Conservation (phyloP, 2,797 vertebrate genomes). For the Sphaeramia orbicularis region DNA sequence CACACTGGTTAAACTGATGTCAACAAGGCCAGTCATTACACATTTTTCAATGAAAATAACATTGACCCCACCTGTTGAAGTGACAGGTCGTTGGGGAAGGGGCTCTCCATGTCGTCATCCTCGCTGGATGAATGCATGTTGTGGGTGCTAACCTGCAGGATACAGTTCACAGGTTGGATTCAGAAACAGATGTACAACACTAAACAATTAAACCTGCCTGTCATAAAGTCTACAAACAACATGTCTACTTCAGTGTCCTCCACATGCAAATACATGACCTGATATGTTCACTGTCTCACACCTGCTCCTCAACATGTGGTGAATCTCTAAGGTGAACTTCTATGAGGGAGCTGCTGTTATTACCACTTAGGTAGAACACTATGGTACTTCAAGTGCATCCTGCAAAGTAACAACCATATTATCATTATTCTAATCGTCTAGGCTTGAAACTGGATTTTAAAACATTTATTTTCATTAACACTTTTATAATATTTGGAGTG, state of each 20-base stretch:
- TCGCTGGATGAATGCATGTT: conserved; percentile 98
- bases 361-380: too few species aligned
- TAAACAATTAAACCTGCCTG: too few species aligned
- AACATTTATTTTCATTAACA: too few species aligned
- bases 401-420: too few species aligned
- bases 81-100: conserved; percentile 94
- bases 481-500: too few species aligned
- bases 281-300: not conserved
- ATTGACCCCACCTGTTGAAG: conserved; percentile 91
- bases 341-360: too few species aligned
- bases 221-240: not conserved
- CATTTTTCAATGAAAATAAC: not conserved
- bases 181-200: not conserved
- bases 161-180: conserved; percentile 1
- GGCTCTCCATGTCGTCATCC: conserved; percentile 95
- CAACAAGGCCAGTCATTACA: not conserved
- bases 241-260: not conserved
- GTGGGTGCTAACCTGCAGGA: conserved; percentile 92
- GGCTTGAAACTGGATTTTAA: too few species aligned
- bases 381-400: too few species aligned
- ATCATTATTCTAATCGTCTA: too few species aligned
- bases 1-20: not conserved
- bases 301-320: too few species aligned
- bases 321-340: not conserved
- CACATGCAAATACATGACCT: not conserved